phyloP scores from a whole-genome alignment of 2,888 invertebrate genomes.

The Argyra leucocephala region DNA sequence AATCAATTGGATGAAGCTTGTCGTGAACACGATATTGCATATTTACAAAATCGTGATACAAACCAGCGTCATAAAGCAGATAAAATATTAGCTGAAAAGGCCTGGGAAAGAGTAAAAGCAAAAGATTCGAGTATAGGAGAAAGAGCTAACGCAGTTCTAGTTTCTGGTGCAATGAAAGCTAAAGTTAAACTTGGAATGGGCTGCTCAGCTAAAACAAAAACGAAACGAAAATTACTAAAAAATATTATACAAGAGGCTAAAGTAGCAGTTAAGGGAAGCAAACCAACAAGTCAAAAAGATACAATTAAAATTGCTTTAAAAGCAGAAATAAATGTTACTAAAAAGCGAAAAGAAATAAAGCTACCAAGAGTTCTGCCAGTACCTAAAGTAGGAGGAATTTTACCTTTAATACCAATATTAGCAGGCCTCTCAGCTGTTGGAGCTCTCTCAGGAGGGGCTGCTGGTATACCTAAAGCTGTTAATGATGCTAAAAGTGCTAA shows the following conservation, averaged over 20 bases:
- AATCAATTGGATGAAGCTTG: slow-evolving; percentile 28
- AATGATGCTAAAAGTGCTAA: slow-evolving; percentile 31
- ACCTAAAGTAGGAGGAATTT: slow-evolving; percentile 32
- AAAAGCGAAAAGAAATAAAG: slow-evolving; percentile 16
- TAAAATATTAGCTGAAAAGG: slow-evolving; percentile 20
- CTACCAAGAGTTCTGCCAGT: slow-evolving; percentile 29
- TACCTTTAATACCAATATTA: slow-evolving; percentile 34
- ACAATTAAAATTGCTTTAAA: slow-evolving; percentile 20
- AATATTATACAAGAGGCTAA: slow-evolving; percentile 18
- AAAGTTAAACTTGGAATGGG: slow-evolving; percentile 31
- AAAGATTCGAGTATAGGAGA: slow-evolving; percentile 14
- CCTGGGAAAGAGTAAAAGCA: slow-evolving; percentile 19
- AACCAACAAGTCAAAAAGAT: slow-evolving; percentile 11
- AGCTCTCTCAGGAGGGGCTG: slow-evolving; percentile 33
- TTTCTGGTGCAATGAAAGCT: slow-evolving; percentile 31
- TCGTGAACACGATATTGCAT: slow-evolving; percentile 22
- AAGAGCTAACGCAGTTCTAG: slow-evolving; percentile 21
- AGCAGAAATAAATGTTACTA: slow-evolving; percentile 14
- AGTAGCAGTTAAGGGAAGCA: slow-evolving; percentile 12
- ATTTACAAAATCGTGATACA: slow-evolving; percentile 17
- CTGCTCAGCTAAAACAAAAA: slow-evolving; percentile 16
- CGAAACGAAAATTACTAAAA: no score
- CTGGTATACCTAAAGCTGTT: slow-evolving; percentile 34
- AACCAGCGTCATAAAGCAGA: slow-evolving; percentile 15
- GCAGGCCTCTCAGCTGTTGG: slow-evolving; percentile 34